Evolutionary conservation across 2,797 vertebrate species (phyloP), one percentile per base, ranked within the genome.

Genomic region (Coregonus suidteri): DNA sequence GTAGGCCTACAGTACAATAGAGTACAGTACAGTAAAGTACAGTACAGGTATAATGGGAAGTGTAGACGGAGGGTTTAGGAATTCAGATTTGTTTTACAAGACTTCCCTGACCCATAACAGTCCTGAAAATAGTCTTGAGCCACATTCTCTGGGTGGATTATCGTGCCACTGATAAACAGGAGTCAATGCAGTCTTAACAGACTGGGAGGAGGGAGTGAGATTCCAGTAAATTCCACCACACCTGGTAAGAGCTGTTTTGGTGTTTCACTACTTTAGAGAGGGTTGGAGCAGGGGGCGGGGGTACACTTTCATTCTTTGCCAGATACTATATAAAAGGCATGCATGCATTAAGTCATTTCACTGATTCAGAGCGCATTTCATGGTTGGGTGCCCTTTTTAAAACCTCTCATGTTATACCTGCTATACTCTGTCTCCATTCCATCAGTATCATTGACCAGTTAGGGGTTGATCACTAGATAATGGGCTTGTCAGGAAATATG

Each of bases 281-380:
- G 83, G 64, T 72, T 75, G 72, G 77, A 72, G 34, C 47, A 7
- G 56, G 1, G 25, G 76, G 34, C 37, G 6, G 56, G 1, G 25
- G 75, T 74, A 70, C 75, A 84, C n/a, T 79, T 87, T 77, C 34
- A 84, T 71, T 82, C 85, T 85, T 53, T 75, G 77, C 79, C 85
- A 89, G 81, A 82, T 82, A 88, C 79, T 78, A 56, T 81, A 83
- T 87, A 76, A 82, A 81, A 91, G 79, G 64, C 75, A 82, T 74
- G 77, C 73, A 86, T 80, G 75, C n/a, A n/a, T n/a, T n/a, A 77
- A 81, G 80, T 87, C 81, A 84, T 83, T 87, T 87, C 52, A 66
- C 81, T 65, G 77, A 86, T 85, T 88, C 74, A 73, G 65, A 84
- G 86, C 74, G 79, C 74, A 81, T 88, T 81, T 87, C 77, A 84